phyloP scores from a whole-genome alignment of 2,888 invertebrate species.

The Tromatobia lineatoria region DNA sequence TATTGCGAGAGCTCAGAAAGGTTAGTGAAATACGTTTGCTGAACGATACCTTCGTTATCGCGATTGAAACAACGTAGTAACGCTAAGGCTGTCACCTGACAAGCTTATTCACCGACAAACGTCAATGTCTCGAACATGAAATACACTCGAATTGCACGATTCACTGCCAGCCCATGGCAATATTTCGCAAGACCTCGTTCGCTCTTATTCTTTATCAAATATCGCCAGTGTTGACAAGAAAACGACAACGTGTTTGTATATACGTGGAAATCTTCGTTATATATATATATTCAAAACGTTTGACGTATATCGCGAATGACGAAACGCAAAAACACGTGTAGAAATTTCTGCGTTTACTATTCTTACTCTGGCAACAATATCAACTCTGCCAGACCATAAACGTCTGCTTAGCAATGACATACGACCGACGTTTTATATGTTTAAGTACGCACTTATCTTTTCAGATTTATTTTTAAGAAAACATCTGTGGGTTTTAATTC shows the following conservation, averaged over 20 bases:
- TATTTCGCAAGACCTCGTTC: constrained; percentile 18
- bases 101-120: neutral
- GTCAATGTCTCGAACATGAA: neutral
- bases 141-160: neutral
- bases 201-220: neutral
- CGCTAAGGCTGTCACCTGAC: constrained; percentile 23
- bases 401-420: neutral
- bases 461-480: constrained; percentile 55
- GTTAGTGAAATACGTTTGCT: constrained; percentile 29
- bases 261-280: neutral
- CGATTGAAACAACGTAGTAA: constrained; percentile 4
- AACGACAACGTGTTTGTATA: constrained; percentile 14
- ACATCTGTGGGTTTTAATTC: neutral
- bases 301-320: constrained; percentile 26
- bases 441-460: constrained; percentile 27
- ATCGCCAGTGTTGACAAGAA: constrained; percentile 24
- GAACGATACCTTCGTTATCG: neutral
- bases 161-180: neutral
- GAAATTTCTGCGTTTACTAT: constrained; percentile 50
- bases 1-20: constrained; percentile 34
- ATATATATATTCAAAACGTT: constrained; percentile 13
- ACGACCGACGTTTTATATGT: neutral
- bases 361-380: constrained; percentile 44
- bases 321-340: constrained; percentile 61
- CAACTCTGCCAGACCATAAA: neutral